Conservation (phyloP, 2,797 vertebrate species). For the Onychomys leucogaster region DNA sequence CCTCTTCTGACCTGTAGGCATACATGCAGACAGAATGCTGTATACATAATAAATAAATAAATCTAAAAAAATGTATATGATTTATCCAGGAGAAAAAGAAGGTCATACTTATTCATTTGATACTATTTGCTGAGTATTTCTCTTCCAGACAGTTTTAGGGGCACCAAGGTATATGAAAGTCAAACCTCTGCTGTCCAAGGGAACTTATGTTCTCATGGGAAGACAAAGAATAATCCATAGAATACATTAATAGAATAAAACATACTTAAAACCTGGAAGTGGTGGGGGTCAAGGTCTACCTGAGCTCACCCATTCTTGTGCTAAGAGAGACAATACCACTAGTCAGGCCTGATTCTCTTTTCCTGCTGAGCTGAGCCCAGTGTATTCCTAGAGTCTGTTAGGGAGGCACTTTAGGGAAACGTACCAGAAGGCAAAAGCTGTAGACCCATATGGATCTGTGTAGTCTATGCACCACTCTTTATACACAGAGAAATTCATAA, state of each 20-base stretch:
- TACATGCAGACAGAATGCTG: too few species aligned
- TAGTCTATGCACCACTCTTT: too few species aligned
- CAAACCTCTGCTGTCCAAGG: neutral
- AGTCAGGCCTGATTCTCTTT: neutral
- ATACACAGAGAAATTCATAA: neutral
- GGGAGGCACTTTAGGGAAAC: neutral
- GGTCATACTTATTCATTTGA: neutral
- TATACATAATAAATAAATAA: too few species aligned
- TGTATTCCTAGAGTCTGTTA: neutral
- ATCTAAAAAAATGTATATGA: neutral
- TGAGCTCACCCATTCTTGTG: neutral
- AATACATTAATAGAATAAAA: neutral
- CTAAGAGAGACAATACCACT: neutral
- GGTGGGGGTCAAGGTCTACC: neutral
- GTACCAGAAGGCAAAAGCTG: neutral
- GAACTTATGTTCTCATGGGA: neutral
- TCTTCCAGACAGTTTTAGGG: neutral
- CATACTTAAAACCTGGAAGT: neutral
- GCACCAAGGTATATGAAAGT: rapidly evolving
- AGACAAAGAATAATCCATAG: neutral
- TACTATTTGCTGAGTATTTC: neutral
- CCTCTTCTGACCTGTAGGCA: too few species aligned
- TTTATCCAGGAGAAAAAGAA: neutral
- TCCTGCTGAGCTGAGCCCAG: neutral
- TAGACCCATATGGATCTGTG: neutral